Percentiles rank a stretch among this genome's conserved stretches.
These are phyloP conservation scores for Cercopithecus mona DNA, from an alignment of 2,113 vertebrate species.

Conservation along the genomic window DNA sequence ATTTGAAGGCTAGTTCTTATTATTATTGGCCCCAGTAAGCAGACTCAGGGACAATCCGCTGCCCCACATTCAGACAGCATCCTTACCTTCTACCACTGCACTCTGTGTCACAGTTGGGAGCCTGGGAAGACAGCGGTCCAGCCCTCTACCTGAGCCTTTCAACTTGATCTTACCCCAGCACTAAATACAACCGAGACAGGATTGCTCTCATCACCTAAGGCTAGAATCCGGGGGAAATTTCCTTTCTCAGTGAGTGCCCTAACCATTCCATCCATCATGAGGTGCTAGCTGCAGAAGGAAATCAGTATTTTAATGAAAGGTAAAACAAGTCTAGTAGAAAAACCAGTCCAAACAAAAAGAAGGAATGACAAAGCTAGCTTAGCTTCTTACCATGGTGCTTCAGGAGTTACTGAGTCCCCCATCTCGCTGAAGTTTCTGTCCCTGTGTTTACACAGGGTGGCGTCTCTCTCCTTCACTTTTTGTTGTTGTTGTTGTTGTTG, in stretches of 20 bases:
- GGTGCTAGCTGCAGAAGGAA: neutral
- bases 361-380: neutral
- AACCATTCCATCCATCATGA: neutral
- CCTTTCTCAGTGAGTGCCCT: neutral
- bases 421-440: neutral
- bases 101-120: neutral
- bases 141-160: neutral
- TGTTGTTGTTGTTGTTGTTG: too few relatives aligned
- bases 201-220: neutral
- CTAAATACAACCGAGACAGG: neutral
- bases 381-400: rapidly evolving
- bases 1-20: neutral
- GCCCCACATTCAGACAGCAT: neutral
- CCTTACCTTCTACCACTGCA: neutral
- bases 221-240: neutral
- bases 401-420: neutral
- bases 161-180: neutral
- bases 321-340: neutral
- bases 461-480: neutral
- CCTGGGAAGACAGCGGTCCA: neutral
- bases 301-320: neutral
- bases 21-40: neutral
- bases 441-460: neutral
- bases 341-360: neutral
- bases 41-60: neutral